Conservation (phyloP, 2,888 invertebrate genomes). For the Balanococcus diminutus region DNA sequence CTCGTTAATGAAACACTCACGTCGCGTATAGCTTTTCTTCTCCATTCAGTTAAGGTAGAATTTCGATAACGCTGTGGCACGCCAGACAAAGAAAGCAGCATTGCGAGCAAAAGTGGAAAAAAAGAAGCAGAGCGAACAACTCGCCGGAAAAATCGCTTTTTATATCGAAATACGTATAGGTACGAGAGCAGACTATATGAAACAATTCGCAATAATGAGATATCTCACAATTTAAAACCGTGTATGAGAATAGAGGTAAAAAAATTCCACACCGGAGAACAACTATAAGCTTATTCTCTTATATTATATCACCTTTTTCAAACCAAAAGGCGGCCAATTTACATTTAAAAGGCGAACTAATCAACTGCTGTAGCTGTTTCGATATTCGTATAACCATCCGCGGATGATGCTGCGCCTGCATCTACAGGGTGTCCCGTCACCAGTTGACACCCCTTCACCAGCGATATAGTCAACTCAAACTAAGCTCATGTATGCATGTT, state of each 20-base stretch:
- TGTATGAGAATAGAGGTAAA: background rate
- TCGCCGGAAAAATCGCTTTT: conserved; percentile 19
- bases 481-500: no score
- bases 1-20: conserved; percentile 27
- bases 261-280: background rate
- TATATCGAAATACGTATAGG: background rate
- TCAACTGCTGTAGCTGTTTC: background rate
- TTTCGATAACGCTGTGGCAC: background rate
- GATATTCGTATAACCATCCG: background rate
- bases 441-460: no score
- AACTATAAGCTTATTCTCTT: background rate
- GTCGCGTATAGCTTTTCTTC: background rate
- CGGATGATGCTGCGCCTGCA: background rate
- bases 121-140: background rate
- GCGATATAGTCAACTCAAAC: no score
- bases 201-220: conserved; percentile 17
- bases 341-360: conserved; percentile 28
- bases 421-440: no score
- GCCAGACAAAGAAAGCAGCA: background rate
- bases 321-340: conserved; percentile 4
- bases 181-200: background rate
- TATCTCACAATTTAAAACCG: conserved; percentile 15
- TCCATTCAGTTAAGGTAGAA: background rate
- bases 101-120: no score
- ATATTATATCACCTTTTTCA: background rate